Conservation (phyloP, 2,797 vertebrate genomes). For the Avahi laniger region DNA sequence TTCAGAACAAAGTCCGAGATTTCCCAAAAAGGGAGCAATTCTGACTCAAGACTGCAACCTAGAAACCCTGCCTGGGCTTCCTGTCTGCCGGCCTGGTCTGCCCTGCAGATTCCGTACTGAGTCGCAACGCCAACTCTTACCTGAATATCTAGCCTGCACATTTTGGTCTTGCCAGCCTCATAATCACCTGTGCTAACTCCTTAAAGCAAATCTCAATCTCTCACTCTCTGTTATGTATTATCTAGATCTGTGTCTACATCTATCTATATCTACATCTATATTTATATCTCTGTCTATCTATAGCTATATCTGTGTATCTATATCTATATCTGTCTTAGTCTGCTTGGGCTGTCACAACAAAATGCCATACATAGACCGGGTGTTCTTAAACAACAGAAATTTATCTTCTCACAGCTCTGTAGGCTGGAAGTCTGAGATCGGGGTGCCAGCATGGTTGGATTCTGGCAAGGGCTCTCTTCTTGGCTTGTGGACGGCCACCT, state of each 20-base stretch:
- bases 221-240: not conserved
- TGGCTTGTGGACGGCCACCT: not conserved
- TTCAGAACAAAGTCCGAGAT: not conserved
- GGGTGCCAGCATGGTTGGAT: not conserved
- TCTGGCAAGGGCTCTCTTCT: not conserved
- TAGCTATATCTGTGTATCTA: not conserved
- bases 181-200: not conserved
- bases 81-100: not conserved
- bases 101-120: not conserved
- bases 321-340: not conserved
- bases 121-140: not conserved
- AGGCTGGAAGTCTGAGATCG: not conserved
- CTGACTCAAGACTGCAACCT: not conserved
- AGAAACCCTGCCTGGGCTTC: not conserved
- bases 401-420: not conserved
- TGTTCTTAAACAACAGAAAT: not conserved
- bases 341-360: not conserved
- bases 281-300: not conserved
- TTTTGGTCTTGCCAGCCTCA: not conserved
- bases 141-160: not conserved
- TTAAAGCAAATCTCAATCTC: not conserved
- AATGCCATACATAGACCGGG: not conserved
- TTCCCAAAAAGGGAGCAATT: not conserved
- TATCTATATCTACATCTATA: not conserved
- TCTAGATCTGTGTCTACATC: not conserved